Base-by-base conservation (phyloP, 2,113 vertebrate genomes). In the Amphiprion ocellaris region DNA sequence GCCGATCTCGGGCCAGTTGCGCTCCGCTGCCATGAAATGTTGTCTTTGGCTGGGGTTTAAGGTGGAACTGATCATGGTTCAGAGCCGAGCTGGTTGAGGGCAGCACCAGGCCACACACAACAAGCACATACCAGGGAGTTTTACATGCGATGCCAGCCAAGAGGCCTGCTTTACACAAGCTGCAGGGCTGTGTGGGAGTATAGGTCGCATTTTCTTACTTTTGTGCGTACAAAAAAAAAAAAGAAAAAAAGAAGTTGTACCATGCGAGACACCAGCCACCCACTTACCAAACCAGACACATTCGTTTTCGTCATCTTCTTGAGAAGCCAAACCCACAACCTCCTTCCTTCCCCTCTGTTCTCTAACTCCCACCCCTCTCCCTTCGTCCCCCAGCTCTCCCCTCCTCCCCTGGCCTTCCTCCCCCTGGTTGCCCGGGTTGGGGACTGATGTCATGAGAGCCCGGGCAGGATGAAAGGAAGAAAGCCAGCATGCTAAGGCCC, bases 81-180 rank as follows among this genome's bases (percentile, higher is more conserved):
- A 80, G 81, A 83, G 84, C 74, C 73, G 58, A 84, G 79, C 77
- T 70, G 91, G 87, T 85, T 56, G 47, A 85, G 82, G 87, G 74
- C 89, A 89, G 83, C 53, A 87, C 69, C 86, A 77, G 84, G 88
- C 86, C 89, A 83, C 89, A 89, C 87, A 89, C 90, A 84, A 86
- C 87, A 87, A 83, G 75, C 84, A 72, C 89, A 90, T 89, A 90
- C 88, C 89, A 69, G 83, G 64, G 67, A 82, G 74, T 46, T 88
- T 77, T 87, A 81, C 82, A 85, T 77, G 74, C 72, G 21, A 33
- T 68, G 74, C 80, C 86, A 86, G 85, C 86, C 83, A 89, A 88
- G 77, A 88, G 71, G 62, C 67, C 74, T 44, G 83, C 79, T 82
- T 70, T 64, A 77, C 82, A 75, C 79, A 65, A 64, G 54, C 78